Base-by-base conservation (phyloP, 2,888 invertebrate genomes). In the Drosophila kanekoi region DNA sequence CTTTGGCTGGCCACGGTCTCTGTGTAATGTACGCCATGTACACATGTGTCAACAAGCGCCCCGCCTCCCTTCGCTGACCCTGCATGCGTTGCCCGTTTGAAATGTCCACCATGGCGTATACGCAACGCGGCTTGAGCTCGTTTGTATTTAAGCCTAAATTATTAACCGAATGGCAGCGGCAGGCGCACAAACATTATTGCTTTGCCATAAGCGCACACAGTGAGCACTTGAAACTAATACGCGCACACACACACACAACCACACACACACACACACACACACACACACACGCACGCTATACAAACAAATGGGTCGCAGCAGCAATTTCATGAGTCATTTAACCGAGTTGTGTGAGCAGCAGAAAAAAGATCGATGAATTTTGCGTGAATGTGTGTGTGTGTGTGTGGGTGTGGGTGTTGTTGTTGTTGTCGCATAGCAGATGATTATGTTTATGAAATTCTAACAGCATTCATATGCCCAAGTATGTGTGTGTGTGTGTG, bases 321-420 rank as follows among this genome's bases (percentile, higher is more conserved):
- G 79, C 85, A 85, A 85, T 85, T 85, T 85, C 85, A 85, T 85
- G 85, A 87, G 88, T 87, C 85, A 85, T 85, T 85, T 87, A 85
- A 85, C 85, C 72, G 70, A 85, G 80, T 85, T 82, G 66, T 74
- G 74, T 70, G 58, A 58, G 72, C 53, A 69, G 45, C 62, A 65
- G 56, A 70, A 79, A 78, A 86, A 81, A 81, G 87, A 82, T 82
- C 82, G 87, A 82, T 86, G 82, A 72, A 86, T 77, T 71, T 58
- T 67, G 60, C 52, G 32, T 37, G 33, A 53, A 43, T 75, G 56
- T 48, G 53, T 18, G 14, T 44, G 20, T 43, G 28, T 38, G 13
- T 38, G 37, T 18, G 48, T 32, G 20, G 45, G n/a, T n/a, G n/a
- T n/a, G n/a, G n/a, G n/a, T n/a, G 14, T 23, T 72, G 61, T 51